Base-by-base conservation (phyloP, 1,140 invertebrate species). In the Nasonia vitripennis region DNA sequence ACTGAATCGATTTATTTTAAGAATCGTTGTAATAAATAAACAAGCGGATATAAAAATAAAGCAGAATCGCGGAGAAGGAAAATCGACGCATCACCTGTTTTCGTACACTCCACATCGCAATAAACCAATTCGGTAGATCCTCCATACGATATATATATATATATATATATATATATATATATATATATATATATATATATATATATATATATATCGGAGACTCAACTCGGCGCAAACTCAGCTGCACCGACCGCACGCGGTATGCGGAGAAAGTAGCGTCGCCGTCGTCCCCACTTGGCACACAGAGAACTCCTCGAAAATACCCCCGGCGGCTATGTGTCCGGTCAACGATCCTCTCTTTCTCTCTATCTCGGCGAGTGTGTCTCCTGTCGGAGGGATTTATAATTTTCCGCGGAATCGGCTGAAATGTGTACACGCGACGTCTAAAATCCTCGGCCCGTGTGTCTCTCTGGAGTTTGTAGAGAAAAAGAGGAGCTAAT, bases 221-320 rank as follows among this genome's bases (percentile, higher is more conserved):
- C 34, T 5, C 9, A 45, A 45, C 41, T 9, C 41, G 9, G 41
- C 20, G 55, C 55, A n/a, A 62, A n/a, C 55, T 62, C 20, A n/a
- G 20, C 55, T 62, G 55, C 55, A 62, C 55, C 55, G 55, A 62
- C 20, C 55, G 17, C 55, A 62, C 55, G 78, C 84, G 89, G 88
- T 88, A 89, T 88, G 86, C 84, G 87, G 90, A 91, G 90, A 91
- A 91, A 91, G 90, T 90, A 85, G 87, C 80, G 83, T 84, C 31
- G 84, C 71, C 6, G 41, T 86, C 73, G 78, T 81, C 86, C 73
- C 81, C 84, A 85, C 86, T 81, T 84, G 78, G 41, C 9, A 6
- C 48, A 27, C 27, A 27, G 27, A 31, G 45, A 45, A 17, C 31
- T 73, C 48, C 71, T 74, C 81, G 81, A 82, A 82, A 82, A 82